Conservation (phyloP, 2,797 vertebrate species). For the Chrysocyon brachyurus region DNA sequence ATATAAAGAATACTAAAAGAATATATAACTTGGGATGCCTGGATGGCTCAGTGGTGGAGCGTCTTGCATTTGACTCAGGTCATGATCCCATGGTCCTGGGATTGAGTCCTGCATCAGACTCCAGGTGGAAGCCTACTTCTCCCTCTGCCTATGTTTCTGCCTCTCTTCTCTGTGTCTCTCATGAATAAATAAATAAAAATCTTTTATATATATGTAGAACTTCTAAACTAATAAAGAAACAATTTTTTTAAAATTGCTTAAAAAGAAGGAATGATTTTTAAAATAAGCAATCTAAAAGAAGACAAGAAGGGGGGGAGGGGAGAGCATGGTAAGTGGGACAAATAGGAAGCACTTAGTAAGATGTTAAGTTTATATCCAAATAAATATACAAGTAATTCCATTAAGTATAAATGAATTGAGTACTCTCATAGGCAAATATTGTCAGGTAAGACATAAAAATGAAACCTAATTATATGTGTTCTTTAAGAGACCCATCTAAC, state of each 20-base stretch:
- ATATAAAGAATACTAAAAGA: constrained; percentile 33
- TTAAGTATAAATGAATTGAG: neutral
- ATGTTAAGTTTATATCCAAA: constrained; percentile 8
- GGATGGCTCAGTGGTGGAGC: too few relatives aligned
- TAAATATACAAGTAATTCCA: constrained; percentile 14
- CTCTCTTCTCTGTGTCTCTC: too few relatives aligned
- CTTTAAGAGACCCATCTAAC: neutral
- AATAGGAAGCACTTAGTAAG: constrained; percentile 33
- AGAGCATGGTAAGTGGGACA: neutral
- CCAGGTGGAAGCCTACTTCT: too few relatives aligned
- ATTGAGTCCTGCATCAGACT: too few relatives aligned
- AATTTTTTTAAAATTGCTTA: neutral
- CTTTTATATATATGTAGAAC: neutral
- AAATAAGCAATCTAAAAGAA: constrained; percentile 39
- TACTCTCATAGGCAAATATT: neutral
- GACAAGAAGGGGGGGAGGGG: neutral
- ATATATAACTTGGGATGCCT: neutral
- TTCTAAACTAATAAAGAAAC: constrained; percentile 45
- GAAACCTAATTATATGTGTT: constrained; percentile 43
- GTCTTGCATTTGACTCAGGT: too few relatives aligned
- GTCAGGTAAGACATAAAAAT: constrained; percentile 21
- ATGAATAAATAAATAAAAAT: too few relatives aligned
- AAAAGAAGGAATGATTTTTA: neutral
- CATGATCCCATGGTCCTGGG: too few relatives aligned
- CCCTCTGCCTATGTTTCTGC: too few relatives aligned